A percentile compares a stretch with the other conserved stretches of the same genome.
phyloP scores from a whole-genome alignment of 2,888 invertebrate genomes.

The Dascillus cervinus region DNA sequence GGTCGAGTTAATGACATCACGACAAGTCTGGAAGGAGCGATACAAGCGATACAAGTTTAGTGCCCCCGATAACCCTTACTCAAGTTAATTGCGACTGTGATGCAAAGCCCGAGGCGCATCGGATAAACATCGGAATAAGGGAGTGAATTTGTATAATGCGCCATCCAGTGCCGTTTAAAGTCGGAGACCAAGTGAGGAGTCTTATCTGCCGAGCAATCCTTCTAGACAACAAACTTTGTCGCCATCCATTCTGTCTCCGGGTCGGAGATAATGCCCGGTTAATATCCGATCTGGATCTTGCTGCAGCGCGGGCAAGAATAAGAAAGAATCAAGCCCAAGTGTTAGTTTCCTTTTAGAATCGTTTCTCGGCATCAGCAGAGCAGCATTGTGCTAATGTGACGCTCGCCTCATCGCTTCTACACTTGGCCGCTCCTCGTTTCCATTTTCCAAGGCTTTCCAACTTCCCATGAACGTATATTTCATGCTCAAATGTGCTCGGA shows the following conservation, averaged over 20 bases:
- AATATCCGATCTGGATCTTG: conserved; percentile 7
- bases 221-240: conserved; percentile 36
- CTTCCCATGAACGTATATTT: conserved; percentile 31
- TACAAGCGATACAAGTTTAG: conserved; percentile 29
- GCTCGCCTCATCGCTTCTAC: conserved; percentile 37
- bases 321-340: conserved; percentile 1
- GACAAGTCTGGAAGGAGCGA: conserved; percentile 23
- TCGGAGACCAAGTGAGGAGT: conserved; percentile 21
- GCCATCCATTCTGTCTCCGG: conserved; percentile 32
- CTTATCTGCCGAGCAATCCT: conserved; percentile 34
- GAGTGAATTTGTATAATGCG: conserved; percentile 29
- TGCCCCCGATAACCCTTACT: conserved; percentile 28
- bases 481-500: conserved; percentile 37
- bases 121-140: conserved; percentile 29
- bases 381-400: conserved; percentile 37
- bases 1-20: conserved; percentile 28
- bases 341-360: conserved; percentile 12
- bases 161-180: conserved; percentile 22
- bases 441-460: conserved; percentile 30
- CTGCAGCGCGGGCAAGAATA: conserved; percentile 5
- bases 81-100: conserved; percentile 28
- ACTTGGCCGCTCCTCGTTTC: conserved; percentile 35
- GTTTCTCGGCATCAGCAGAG: conserved; percentile 26
- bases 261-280: conserved; percentile 10
- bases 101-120: conserved; percentile 25